Evolutionary conservation across 2,888 invertebrate species (phyloP), one percentile per base, ranked within the genome.

Genomic region (Agrypnus murinus): DNA sequence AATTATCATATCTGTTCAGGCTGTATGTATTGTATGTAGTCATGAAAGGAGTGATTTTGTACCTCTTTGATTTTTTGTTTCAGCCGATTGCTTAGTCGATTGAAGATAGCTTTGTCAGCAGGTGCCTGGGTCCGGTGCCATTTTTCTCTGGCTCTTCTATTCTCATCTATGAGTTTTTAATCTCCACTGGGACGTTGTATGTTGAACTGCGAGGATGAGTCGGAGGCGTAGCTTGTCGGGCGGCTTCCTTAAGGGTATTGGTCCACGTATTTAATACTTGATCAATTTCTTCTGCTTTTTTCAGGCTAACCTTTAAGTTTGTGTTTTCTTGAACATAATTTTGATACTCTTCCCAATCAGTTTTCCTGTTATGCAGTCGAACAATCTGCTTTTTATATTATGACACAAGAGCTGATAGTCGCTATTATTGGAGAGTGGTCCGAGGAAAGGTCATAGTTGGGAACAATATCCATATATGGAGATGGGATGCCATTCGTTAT

Each of bases 311-410:
- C 3, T 46, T 46, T 46, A 53, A 53, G 31, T 53, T 17, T 53
- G 25, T 53, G 17, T 46, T 14, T n/a, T 46, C 15, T 15, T 46
- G 46, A 19, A 46, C 17, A 46, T 46, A 4, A 46, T 46, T 46
- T 14, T 46, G 17, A 15, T 46, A 46, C 17, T 7, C 46, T 46
- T 9, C 17, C 46, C 9, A 46, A 46, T 46, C 46, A 14, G 46
- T 46, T 46, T 46, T 46, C 14, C 17, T 46, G 17, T 46, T 46
- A 46, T 46, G 46, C 10, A 46, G 17, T 15, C 17, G 14, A 10
- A 14, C 46, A 46, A 46, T 46, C 4, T 46, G 46, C 46, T 46
- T 46, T 46, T 46, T 46, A 46, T 46, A 12, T 46, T n/a, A 46
- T 46, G 17, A 14, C 46, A 14, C 17, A 46, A 14, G 5, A 46